These are phyloP conservation scores for Coecobrya sp. DNA, from an alignment of 2,888 invertebrate species.

Conservation along the genomic window DNA sequence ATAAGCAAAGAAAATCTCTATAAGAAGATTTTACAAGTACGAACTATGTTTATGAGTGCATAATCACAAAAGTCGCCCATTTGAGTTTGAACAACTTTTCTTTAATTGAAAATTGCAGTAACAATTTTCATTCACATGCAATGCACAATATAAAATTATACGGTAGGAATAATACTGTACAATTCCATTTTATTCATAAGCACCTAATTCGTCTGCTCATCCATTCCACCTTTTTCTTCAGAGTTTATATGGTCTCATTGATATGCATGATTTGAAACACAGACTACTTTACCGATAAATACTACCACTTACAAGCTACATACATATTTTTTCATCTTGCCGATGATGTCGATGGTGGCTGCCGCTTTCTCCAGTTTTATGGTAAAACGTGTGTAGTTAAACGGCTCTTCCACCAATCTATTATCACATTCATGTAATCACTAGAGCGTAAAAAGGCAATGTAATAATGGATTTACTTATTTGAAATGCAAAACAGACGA, in stretches of 20 bases:
- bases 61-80: neutral
- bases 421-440: conserved; percentile 76
- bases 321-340: conserved; percentile 2
- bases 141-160: neutral
- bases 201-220: neutral
- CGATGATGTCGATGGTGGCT: neutral
- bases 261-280: conserved; percentile 64
- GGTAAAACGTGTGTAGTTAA: conserved; percentile 19
- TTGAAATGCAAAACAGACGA: conserved; percentile 73
- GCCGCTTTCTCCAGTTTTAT: conserved; percentile 44
- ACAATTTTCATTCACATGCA: conserved; percentile 6
- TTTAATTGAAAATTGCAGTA: conserved; percentile 56
- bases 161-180: neutral
- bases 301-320: conserved; percentile 10
- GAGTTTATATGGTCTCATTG: conserved; percentile 30
- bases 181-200: neutral
- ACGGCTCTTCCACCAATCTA: conserved; percentile 56
- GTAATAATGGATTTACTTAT: conserved; percentile 64
- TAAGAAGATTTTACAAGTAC: neutral
- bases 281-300: conserved; percentile 28
- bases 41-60: neutral
- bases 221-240: conserved; percentile 34
- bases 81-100: neutral
- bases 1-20: neutral
- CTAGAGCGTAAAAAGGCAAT: conserved; percentile 64